Evolutionary conservation across 2,113 vertebrate genomes (phyloP).

Genomic region (Atractosteus spatula): DNA sequence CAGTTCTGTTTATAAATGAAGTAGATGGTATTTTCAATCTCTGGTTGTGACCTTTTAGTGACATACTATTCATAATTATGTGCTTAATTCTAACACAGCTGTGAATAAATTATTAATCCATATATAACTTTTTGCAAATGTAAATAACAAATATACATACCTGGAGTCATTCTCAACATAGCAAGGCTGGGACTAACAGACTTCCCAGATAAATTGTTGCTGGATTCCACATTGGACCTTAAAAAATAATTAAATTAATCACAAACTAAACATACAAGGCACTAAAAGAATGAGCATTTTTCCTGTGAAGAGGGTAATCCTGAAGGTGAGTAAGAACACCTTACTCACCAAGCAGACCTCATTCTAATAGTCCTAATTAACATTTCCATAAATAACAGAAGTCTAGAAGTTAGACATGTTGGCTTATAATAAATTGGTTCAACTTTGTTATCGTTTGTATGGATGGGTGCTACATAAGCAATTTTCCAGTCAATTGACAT

Average conservation of each 20-base stretch:
- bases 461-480: too few relatives aligned
- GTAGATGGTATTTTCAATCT: too few relatives aligned
- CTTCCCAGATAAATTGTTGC: constrained; percentile 19
- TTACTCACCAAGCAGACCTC: neutral
- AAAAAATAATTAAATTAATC: constrained; percentile 3
- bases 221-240: constrained; percentile 24
- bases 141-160: constrained; percentile 8
- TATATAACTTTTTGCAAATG: neutral
- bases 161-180: constrained; percentile 35
- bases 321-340: too few relatives aligned
- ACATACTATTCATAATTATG: too few relatives aligned
- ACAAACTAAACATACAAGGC: neutral
- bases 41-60: too few relatives aligned
- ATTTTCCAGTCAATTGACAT: too few relatives aligned
- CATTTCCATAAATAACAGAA: neutral
- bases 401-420: neutral
- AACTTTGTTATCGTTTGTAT: too few relatives aligned
- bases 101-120: neutral
- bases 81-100: neutral
- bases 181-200: constrained; percentile 31
- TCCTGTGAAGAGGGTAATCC: too few relatives aligned
- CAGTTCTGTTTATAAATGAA: too few relatives aligned
- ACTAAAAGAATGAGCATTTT: too few relatives aligned
- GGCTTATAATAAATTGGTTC: too few relatives aligned
- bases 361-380: neutral